These are phyloP conservation scores for Apis florea DNA, from an alignment of 1,140 invertebrate genomes.

Conservation along the genomic window DNA sequence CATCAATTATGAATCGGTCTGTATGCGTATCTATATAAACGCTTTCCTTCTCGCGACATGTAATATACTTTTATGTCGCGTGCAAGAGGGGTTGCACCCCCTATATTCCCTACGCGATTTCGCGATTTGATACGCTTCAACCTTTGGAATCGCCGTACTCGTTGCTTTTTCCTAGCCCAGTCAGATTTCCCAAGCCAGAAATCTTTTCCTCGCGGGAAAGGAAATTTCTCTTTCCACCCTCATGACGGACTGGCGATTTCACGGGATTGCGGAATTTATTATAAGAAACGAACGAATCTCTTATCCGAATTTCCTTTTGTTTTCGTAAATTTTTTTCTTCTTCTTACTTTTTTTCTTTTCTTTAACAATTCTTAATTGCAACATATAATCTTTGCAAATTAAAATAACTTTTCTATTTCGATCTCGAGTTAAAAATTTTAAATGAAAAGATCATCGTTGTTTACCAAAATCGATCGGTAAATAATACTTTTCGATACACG, in stretches of 20 bases:
- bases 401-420: too few species aligned
- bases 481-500: too few species aligned
- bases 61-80: constrained; percentile 67
- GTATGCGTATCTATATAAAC: constrained; percentile 12
- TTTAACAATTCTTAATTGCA: too few species aligned
- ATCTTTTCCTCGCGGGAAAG: constrained; percentile 4
- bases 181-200: constrained; percentile 26
- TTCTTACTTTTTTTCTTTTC: background rate
- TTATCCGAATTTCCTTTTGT: background rate
- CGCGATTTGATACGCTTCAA: constrained; percentile 53
- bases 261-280: background rate
- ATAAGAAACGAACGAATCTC: background rate
- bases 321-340: background rate
- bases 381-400: too few species aligned
- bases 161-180: constrained; percentile 26
- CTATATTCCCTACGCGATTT: constrained; percentile 35
- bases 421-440: too few species aligned
- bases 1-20: constrained; percentile 5
- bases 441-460: too few species aligned
- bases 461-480: too few species aligned
- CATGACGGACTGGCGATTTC: constrained; percentile 23
- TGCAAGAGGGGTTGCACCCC: constrained; percentile 52
- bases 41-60: constrained; percentile 52
- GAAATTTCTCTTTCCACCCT: background rate
- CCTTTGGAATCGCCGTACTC: constrained; percentile 48